Evolutionary conservation across 2,797 vertebrate species (phyloP), one percentile per base, ranked within the genome.

Genomic region (Glyptemys insculpta): DNA sequence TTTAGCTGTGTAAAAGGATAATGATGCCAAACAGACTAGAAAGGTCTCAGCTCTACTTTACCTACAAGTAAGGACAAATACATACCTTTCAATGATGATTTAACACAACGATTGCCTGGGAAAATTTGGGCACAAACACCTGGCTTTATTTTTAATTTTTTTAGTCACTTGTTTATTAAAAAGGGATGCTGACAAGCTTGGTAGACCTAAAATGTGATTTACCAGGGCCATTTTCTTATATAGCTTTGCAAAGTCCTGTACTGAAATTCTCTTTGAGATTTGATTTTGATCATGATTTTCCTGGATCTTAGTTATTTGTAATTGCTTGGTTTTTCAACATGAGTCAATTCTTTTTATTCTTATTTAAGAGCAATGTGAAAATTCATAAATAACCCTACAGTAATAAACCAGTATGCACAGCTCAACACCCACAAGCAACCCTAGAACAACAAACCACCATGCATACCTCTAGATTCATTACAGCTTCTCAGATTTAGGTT

Each of bases 1-100:
- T 86, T 91, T 83, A 82, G 52, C 25, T 72, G 31, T 12, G 3
- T 78, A 79, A 93, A 94, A 41, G 52, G 92, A 91, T 4, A 95
- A 12, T 0, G 0, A 83, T n/a, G 29, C 2, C 81, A 81, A 44
- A 6, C 0, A 0, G 34, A 52, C 56, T 54, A 72, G 37, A 93
- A 95, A 41, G 0, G 1, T 3, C 21, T 49, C 49, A 2, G 1
- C 12, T 14, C 37, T 80, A 85, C 50, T 23, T 84, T 90, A 90
- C 47, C 54, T 49, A 9, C 65, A 7, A 6, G 7, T 10, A 59
- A 89, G 47, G 29, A 52, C 2, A 23, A 90, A 5, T 4, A 41
- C 1, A 41, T 47, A 3, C 1, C 74, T 88, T 90, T 76, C 34
- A 78, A 12, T 14, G 56, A 85, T 31, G 37, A 86, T 83, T 87